These are phyloP conservation scores for Drosophila koepferae DNA, from an alignment of 2,888 invertebrate species.

Conservation along the genomic window DNA sequence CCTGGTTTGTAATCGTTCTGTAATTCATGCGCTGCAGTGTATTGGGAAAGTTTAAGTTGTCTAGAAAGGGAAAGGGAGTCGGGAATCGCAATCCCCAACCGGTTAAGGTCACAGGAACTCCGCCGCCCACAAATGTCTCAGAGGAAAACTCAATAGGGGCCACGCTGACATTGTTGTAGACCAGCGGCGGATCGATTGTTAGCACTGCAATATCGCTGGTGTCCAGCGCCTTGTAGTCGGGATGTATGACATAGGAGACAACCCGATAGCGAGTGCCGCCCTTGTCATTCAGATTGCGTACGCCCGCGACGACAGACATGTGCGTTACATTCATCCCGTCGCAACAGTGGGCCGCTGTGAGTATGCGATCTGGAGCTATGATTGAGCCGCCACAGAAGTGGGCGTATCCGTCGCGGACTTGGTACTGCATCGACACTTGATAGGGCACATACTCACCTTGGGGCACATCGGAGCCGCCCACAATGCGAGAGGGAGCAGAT, in stretches of 20 bases:
- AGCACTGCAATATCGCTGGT: conserved; percentile 83
- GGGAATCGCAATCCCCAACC: conserved; percentile 84
- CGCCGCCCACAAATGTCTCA: conserved; percentile 59
- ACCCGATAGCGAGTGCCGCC: conserved; percentile 71
- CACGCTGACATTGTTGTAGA: conserved; percentile 77
- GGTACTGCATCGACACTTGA: conserved; percentile 83
- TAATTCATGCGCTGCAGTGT: conserved; percentile 79
- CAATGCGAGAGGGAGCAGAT: conserved; percentile 63
- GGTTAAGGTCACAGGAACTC: conserved; percentile 78
- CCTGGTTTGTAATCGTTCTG: conserved; percentile 77
- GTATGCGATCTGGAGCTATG: conserved; percentile 72
- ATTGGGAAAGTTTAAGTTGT: conserved; percentile 74
- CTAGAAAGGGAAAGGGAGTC: conserved; percentile 72
- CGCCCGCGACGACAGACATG: conserved; percentile 79
- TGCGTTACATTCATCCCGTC: conserved; percentile 60
- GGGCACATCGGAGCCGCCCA: conserved; percentile 79
- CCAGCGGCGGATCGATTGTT: conserved; percentile 70
- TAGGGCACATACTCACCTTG: conserved; percentile 79
- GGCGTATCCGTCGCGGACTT: conserved; percentile 50
- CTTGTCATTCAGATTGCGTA: conserved; percentile 63
- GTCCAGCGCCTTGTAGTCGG: conserved; percentile 75
- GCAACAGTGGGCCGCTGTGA: conserved; percentile 85
- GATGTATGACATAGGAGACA: conserved; percentile 74
- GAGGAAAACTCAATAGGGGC: conserved; percentile 82
- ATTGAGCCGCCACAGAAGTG: conserved; percentile 85